These are phyloP conservation scores for Pollenia griseotomentosa DNA, from an alignment of 2,888 invertebrate genomes.

Conservation along the genomic window DNA sequence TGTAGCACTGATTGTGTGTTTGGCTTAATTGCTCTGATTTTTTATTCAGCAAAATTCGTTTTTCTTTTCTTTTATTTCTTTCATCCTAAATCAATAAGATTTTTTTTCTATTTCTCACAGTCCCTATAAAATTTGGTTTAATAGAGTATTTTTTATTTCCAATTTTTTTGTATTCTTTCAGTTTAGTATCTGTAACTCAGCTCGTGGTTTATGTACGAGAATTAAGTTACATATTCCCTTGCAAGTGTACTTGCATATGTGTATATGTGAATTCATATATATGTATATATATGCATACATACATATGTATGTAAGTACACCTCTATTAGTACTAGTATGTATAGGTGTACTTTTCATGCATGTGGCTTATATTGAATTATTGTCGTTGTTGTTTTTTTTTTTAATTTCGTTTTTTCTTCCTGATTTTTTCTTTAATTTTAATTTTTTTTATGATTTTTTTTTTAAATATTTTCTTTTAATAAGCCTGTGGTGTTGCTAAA, in stretches of 20 bases:
- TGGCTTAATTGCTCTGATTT: conserved; percentile 73
- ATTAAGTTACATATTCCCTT: conserved; percentile 37
- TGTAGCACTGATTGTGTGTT: conserved; percentile 70
- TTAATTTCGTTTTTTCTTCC: background rate
- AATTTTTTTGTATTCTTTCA: conserved; percentile 20
- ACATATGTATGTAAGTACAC: background rate
- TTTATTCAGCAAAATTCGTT: conserved; percentile 58
- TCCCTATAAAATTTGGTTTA: conserved; percentile 67
- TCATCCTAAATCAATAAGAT: conserved; percentile 71
- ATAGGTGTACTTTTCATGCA: conserved; percentile 25
- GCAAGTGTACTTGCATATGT: background rate
- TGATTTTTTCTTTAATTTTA: conserved; percentile 17
- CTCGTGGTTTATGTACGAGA: conserved; percentile 49
- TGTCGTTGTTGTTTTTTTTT: conserved; percentile 28
- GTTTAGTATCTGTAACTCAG: conserved; percentile 49
- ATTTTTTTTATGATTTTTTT: conserved; percentile 42
- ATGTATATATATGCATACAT: background rate
- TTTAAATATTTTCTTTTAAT: conserved; percentile 7
- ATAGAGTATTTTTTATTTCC: conserved; percentile 62
- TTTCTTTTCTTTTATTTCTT: conserved; percentile 55
- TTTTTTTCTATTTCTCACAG: conserved; percentile 49
- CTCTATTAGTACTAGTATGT: background rate
- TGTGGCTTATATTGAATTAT: conserved; percentile 64
- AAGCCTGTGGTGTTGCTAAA: conserved; percentile 11
- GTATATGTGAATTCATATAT: background rate